Conservation (phyloP, 2,113 vertebrate genomes). For the Notothenia coriiceps region DNA sequence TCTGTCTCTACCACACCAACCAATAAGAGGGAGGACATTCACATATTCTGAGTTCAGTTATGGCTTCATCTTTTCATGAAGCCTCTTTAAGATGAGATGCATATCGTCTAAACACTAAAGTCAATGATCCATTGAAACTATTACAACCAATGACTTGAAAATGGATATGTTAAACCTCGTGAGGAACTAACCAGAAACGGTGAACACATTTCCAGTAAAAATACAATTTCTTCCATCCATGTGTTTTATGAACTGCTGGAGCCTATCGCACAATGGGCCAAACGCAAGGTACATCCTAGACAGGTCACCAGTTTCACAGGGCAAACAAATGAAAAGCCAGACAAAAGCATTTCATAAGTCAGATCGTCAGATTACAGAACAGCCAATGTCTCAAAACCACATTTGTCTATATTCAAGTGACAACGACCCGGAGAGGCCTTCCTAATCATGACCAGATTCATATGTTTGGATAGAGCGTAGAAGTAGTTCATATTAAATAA, state of each 20-base stretch:
- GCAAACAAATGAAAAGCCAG: not conserved
- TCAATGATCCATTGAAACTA: not conserved
- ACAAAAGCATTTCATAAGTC: not conserved
- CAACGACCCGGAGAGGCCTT: not conserved
- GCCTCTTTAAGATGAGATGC: not conserved
- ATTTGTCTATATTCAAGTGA: not conserved
- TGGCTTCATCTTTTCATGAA: too few species aligned
- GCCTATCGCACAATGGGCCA: not conserved
- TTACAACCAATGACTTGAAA: too few species aligned
- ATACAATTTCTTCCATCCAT: not conserved
- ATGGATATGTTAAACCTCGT: too few species aligned
- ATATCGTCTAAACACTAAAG: constrained; percentile 2
- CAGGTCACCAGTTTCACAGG: not conserved
- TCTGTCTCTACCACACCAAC: constrained; percentile 25
- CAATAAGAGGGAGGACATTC: constrained; percentile 5
- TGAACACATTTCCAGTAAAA: not conserved
- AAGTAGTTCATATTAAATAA: constrained; percentile 16
- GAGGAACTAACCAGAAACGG: too few species aligned
- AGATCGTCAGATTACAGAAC: not conserved
- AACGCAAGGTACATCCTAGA: not conserved
- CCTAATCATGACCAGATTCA: not conserved
- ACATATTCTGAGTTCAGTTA: not conserved
- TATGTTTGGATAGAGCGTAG: too few species aligned
- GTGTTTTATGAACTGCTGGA: not conserved
- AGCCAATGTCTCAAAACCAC: not conserved